Conservation (phyloP, 2,888 invertebrate genomes). For the Drosophila greeni region DNA sequence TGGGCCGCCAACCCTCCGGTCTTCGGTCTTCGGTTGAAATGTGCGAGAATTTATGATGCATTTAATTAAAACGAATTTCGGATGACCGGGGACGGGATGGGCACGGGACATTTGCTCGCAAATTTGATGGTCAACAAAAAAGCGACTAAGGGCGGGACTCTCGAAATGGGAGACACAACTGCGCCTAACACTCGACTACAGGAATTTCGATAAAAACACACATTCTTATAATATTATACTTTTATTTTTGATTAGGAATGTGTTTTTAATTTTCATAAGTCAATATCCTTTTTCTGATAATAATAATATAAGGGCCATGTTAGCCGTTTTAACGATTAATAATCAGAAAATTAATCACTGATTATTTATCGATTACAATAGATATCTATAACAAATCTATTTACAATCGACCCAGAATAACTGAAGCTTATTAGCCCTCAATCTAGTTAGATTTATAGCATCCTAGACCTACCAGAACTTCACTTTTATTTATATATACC, state of each 20-base stretch:
- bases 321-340: no score
- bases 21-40: slow-evolving; percentile 20
- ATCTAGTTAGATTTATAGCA: not conserved
- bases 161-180: slow-evolving; percentile 9
- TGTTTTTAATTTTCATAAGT: not conserved
- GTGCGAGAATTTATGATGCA: slow-evolving; percentile 46
- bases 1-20: slow-evolving; percentile 1
- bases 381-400: not conserved
- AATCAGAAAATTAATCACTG: not conserved
- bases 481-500: not conserved
- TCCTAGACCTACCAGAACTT: not conserved
- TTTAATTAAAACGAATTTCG: slow-evolving; percentile 40
- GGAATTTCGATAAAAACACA: not conserved
- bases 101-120: slow-evolving; percentile 24
- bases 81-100: slow-evolving; percentile 1
- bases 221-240: not conserved
- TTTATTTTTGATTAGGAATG: not conserved
- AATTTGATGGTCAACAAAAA: slow-evolving; percentile 35
- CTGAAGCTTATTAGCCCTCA: no score
- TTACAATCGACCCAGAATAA: not conserved
- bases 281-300: no score
- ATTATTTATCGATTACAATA: not conserved
- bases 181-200: slow-evolving; percentile 34
- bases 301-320: no score
- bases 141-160: slow-evolving; percentile 17